Base-by-base conservation (phyloP, 2,113 vertebrate genomes). In the Mesoclemmys tuberculata region DNA sequence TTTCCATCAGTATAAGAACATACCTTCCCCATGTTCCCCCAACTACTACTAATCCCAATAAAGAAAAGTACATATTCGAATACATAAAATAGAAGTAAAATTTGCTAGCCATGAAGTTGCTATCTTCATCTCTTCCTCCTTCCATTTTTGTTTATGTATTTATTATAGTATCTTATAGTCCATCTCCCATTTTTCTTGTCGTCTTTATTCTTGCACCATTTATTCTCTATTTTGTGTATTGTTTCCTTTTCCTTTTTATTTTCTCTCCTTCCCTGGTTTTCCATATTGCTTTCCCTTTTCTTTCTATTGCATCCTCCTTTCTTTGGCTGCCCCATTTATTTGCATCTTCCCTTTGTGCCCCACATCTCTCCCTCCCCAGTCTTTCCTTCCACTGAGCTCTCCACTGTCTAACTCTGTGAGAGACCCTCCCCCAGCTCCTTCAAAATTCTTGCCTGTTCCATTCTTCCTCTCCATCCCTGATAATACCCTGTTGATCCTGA, bases 311-410 rank as follows among this genome's bases (percentile, higher is more conserved):
- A 54, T 3, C 11, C 85, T 64, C 14, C 31, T 1, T 46, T 92
- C 91, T 58, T 7, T 11, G 0, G 1, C 38, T 90, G 91, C 82
- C 54, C 64, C n/a, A n/a, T 3, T 16, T 3, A 79, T 84, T 24
- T 71, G 24, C 6, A 1, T 61, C 5, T 84, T 10, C 78, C 71
- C 1, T 90, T 92, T 18, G 12, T 1, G 2, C 49, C 31, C 4
- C 1, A 4, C 68, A 6, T 3, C 68, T 79, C 31, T 8, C 31
- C 5, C 2, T 2, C 1, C 10, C 41, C 54, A 85, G 44, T 5
- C 4, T 4, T 10, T 2, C 12, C 22, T 14, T 2, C 46, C 26
- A 82, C 90, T 87, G 49, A 54, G 49, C 6, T 5, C 24, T 83
- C 22, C 2, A 18, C 94, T 89, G 89, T 21, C 89, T 86, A 68